A percentile compares a stretch with the other conserved stretches of the same genome.
Conservation (phyloP, 2,797 vertebrate species). For the Coluber constrictor region DNA sequence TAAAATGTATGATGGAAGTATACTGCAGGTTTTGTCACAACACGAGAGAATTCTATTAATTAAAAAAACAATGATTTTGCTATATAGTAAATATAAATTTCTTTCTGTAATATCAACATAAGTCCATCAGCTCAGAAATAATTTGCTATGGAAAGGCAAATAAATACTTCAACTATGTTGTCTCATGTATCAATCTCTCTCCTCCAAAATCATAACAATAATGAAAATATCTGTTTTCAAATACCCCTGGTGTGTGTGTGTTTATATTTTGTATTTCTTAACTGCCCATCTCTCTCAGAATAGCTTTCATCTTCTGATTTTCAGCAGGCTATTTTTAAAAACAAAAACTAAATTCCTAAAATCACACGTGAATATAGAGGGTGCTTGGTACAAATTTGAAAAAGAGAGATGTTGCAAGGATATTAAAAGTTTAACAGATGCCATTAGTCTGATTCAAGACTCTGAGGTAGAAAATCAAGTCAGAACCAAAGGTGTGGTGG, state of each 20-base stretch:
- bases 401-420: background rate
- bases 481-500: background rate
- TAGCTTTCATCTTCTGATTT: background rate
- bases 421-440: background rate
- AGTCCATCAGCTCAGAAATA: background rate
- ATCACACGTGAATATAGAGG: background rate
- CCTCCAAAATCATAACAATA: background rate
- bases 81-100: background rate
- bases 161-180: background rate
- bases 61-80: background rate
- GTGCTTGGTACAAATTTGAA: background rate
- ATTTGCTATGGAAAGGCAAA: background rate
- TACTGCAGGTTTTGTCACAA: background rate
- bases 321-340: conserved; percentile 3
- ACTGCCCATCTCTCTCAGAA: background rate
- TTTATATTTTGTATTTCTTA: background rate
- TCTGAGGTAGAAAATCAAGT: background rate
- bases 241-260: background rate
- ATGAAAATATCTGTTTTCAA: background rate
- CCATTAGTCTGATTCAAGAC: background rate
- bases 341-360: background rate
- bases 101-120: background rate
- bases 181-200: background rate
- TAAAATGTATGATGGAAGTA: background rate
- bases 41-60: background rate